These are phyloP conservation scores for Sciurus vulgaris DNA, from an alignment of 2,797 vertebrate species.

Conservation along the genomic window DNA sequence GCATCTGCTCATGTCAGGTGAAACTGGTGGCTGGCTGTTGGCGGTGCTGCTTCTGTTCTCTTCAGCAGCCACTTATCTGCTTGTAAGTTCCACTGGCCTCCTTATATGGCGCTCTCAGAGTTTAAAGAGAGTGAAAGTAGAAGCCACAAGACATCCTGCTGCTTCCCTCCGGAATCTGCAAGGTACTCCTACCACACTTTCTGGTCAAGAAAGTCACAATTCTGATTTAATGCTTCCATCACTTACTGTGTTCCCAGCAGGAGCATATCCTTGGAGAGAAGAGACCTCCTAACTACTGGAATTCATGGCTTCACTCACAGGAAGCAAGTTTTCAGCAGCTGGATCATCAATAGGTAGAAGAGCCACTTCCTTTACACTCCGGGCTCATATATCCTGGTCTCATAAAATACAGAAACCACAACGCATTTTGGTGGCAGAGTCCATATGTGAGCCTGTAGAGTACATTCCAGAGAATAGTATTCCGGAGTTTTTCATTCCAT, in stretches of 20 bases:
- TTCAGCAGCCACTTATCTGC: too few species aligned
- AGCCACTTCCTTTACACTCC: background rate
- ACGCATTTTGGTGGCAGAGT: background rate
- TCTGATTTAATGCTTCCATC: background rate
- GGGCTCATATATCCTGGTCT: background rate
- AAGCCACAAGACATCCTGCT: background rate
- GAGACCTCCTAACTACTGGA: too few species aligned
- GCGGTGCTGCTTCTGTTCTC: background rate
- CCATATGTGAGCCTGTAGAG: too few species aligned
- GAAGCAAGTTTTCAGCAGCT: too few species aligned
- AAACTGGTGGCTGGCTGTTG: background rate
- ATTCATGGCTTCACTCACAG: too few species aligned
- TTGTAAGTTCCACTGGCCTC: background rate
- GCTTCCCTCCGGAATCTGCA: background rate
- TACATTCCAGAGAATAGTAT: background rate
- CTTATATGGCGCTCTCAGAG: background rate
- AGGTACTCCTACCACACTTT: background rate
- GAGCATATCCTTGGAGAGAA: too few species aligned
- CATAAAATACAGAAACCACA: background rate
- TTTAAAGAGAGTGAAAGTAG: background rate
- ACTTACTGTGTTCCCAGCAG: too few species aligned
- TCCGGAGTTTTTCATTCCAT: background rate
- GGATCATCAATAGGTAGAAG: too few species aligned
- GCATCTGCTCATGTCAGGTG: background rate
- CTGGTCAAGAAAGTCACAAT: background rate